Conservation (phyloP, 2,888 invertebrate genomes). For the Polyommatus icarus region DNA sequence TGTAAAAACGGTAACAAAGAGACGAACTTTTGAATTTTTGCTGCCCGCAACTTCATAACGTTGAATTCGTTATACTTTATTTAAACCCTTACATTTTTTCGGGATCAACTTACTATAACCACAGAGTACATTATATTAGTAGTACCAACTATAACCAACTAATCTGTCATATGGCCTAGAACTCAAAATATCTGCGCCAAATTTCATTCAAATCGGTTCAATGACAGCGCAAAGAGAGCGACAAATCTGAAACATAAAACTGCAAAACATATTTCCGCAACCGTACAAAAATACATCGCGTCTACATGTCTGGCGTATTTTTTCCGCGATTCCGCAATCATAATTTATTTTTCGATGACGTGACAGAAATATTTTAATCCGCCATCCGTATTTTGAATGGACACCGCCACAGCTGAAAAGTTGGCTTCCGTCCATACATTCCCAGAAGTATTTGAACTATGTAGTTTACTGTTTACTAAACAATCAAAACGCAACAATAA, state of each 20-base stretch:
- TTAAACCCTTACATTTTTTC: no score
- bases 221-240: no score
- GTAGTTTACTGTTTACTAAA: conserved; percentile 38
- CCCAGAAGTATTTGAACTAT: conserved; percentile 47
- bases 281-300: background rate
- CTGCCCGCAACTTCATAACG: no score
- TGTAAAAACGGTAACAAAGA: no score
- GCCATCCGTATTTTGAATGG: conserved; percentile 44
- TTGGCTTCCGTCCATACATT: conserved; percentile 55
- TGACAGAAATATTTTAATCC: conserved; percentile 24
- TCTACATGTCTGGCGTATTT: background rate
- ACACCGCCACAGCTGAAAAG: conserved; percentile 43
- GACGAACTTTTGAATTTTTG: no score
- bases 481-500: conserved; percentile 13
- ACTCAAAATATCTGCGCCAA: no score
- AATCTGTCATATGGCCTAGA: no score
- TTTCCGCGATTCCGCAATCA: background rate
- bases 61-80: no score
- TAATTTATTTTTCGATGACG: background rate
- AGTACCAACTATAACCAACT: no score
- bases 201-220: background rate
- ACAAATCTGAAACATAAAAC: no score
- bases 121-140: no score
- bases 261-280: background rate
- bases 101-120: no score